Evolutionary conservation across 2,888 invertebrate genomes (phyloP).

Genomic region (Cylindroiulus punctatus): DNA sequence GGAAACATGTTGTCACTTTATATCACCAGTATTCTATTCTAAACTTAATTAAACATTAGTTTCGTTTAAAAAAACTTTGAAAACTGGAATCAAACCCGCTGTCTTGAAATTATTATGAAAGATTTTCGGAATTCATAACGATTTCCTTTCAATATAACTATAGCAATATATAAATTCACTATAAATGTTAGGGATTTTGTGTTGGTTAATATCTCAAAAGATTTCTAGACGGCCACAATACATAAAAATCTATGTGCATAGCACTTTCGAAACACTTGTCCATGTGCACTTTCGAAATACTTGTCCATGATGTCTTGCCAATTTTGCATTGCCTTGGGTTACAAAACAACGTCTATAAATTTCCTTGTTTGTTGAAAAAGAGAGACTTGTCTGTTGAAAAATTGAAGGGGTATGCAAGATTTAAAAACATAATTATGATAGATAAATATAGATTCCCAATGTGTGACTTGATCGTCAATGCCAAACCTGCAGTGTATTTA

Average conservation of each 20-base stretch:
- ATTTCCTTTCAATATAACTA: too few relatives aligned
- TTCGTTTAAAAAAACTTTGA: neutral
- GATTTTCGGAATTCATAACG: too few relatives aligned
- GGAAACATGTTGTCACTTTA: neutral
- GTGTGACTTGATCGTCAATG: neutral
- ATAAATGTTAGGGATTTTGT: neutral
- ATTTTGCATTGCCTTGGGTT: constrained; percentile 34
- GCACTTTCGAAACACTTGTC: neutral
- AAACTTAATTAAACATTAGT: neutral
- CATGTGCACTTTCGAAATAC: neutral
- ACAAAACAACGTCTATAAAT: constrained; percentile 8
- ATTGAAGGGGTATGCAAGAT: neutral
- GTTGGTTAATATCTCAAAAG: neutral
- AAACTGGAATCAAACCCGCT: neutral
- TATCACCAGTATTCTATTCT: neutral
- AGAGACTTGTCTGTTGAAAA: neutral
- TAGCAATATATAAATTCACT: neutral
- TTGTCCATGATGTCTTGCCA: constrained; percentile 31
- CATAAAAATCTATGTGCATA: neutral
- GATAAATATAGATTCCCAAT: neutral
- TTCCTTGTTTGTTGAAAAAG: neutral
- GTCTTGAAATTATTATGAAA: too few relatives aligned
- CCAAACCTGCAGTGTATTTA: neutral
- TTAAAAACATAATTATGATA: neutral
- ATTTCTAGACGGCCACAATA: neutral